Base-by-base conservation (phyloP, 2,797 vertebrate species). In the Chromis chromis region DNA sequence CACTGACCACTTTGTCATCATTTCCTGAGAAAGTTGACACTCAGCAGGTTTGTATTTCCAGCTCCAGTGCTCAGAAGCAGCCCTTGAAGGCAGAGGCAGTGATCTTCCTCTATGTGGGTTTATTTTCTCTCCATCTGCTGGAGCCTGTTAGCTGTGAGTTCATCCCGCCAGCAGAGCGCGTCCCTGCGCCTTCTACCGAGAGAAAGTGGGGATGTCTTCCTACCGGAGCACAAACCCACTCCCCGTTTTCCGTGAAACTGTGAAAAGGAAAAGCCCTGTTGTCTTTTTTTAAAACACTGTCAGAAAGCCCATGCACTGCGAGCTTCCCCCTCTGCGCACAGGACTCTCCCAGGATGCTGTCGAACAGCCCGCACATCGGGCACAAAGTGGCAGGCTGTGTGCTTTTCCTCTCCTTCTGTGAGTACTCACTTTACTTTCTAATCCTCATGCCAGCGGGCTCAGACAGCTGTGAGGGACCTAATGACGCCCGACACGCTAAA, bases 111-210 rank as follows among this genome's bases (percentile, higher is more conserved):
- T 33, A 13, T 5, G 44, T 36, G 19, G 19, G 33, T 36, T 49
- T 21, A 4, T 10, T 54, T 13, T 17, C 28, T 39, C 22, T 24
- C 64, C 52, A 40, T 59, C 39, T 65, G 80, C 6, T 27, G n/a
- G 12, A 28, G 70, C 9, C 65, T 70, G 78, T 64, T 49, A 50
- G 67, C 64, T 39, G 56, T 79, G 73, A 69, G n/a, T 65, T 36
- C 49, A 56, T 86, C 83, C 80, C 60, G 60, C 90, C 94, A 86
- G 84, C 76, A 93, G 94, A 92, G 93, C 59, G 91, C 93, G 93
- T 82, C 72, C 81, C 84, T 79, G 93, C 81, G 89, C 88, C 90
- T 86, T 54, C 6, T 1, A 60, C 79, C 3, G 33, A 36, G 1
- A 68, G 56, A 77, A 72, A 62, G 31, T 11, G 76, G 81, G 68